A percentile compares a stretch with the other conserved stretches of the same genome.
Evolutionary conservation across 1,140 invertebrate genomes (phyloP).

Genomic region (Pogonus chalceus): DNA sequence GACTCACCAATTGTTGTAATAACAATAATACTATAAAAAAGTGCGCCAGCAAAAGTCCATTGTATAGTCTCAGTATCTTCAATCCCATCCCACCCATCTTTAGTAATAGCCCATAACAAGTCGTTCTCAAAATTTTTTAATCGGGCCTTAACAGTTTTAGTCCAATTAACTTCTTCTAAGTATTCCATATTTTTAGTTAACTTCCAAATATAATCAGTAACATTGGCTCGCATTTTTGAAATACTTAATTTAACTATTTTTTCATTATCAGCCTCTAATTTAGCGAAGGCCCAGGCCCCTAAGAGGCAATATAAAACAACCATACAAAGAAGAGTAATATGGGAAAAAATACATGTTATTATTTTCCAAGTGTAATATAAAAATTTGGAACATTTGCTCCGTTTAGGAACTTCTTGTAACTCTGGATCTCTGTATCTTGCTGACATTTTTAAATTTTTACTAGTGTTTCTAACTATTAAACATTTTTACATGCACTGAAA

Average conservation of each 20-base stretch:
- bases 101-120: slow-evolving; percentile 73
- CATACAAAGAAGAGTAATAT: slow-evolving; percentile 75
- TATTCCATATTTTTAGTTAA: slow-evolving; percentile 56
- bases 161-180: slow-evolving; percentile 64
- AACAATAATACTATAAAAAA: slow-evolving; percentile 95
- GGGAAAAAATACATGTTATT: slow-evolving; percentile 76
- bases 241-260: slow-evolving; percentile 69
- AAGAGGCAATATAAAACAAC: slow-evolving; percentile 83
- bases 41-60: slow-evolving; percentile 83
- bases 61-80: slow-evolving; percentile 66
- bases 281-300: slow-evolving; percentile 75
- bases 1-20: slow-evolving; percentile 90
- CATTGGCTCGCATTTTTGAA: slow-evolving; percentile 55
- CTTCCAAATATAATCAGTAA: slow-evolving; percentile 70
- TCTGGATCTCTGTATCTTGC: slow-evolving; percentile 25
- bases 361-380: slow-evolving; percentile 56
- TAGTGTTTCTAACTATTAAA: too few species aligned
- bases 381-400: slow-evolving; percentile 26
- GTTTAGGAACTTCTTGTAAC: slow-evolving; percentile 23
- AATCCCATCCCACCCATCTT: slow-evolving; percentile 84
- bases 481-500: too few species aligned
- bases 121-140: slow-evolving; percentile 71
- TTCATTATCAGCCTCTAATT: slow-evolving; percentile 67
- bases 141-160: slow-evolving; percentile 44
- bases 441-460: neutral